Evolutionary conservation across 2,113 vertebrate genomes (phyloP).

Genomic region (Lichenostomus cassidix): DNA sequence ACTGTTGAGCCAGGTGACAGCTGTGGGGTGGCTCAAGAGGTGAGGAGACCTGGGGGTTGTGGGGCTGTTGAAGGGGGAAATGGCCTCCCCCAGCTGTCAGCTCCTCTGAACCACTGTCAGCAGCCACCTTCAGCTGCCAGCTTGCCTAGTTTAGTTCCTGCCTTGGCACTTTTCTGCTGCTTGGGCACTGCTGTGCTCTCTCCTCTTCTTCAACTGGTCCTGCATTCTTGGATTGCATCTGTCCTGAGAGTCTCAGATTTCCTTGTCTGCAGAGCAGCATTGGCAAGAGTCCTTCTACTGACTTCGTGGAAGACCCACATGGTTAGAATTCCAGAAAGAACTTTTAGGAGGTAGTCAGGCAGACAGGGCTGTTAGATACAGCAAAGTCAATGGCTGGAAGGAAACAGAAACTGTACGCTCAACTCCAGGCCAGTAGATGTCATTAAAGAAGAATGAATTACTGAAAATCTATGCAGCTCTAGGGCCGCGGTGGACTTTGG

Average conservation of each 20-base stretch:
- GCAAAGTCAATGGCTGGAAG: not conserved
- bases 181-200: not conserved
- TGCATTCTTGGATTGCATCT: not conserved
- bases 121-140: not conserved
- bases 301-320: not conserved
- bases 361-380: not conserved
- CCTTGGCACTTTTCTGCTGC: not conserved
- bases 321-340: not conserved
- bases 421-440: not conserved
- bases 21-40: not conserved
- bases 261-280: not conserved
- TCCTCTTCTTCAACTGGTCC: not conserved
- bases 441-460: not conserved
- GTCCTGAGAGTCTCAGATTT: not conserved
- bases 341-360: not conserved
- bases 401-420: not conserved
- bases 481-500: not conserved
- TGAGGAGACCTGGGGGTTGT: not conserved
- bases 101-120: not conserved
- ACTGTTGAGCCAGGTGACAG: not conserved
- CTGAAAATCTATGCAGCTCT: not conserved
- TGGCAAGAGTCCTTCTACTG: not conserved
- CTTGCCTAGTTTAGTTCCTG: not conserved
- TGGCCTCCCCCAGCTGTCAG: not conserved
- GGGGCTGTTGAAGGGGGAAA: not conserved